phyloP scores from a whole-genome alignment of 2,113 vertebrate genomes.

The Nothobranchius furzeri region DNA sequence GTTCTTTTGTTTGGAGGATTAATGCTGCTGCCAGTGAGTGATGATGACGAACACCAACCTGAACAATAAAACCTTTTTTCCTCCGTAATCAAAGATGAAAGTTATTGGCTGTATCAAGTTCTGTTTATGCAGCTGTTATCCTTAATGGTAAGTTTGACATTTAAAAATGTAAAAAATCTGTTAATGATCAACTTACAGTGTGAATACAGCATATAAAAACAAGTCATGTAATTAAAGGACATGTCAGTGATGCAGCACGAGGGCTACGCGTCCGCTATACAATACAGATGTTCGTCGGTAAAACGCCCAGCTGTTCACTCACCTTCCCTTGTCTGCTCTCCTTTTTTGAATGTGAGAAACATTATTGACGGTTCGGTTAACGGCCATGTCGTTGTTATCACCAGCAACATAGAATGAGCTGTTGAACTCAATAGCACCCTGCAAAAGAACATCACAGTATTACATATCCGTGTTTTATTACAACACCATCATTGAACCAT shows the following conservation, averaged over 20 bases:
- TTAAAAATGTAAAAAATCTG: neutral
- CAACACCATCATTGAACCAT: neutral
- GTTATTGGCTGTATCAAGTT: neutral
- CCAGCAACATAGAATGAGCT: slow-evolving; percentile 90
- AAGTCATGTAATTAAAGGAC: too few relatives aligned
- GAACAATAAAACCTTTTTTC: neutral
- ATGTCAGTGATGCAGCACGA: too few relatives aligned
- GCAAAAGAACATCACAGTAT: slow-evolving; percentile 13
- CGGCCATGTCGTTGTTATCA: slow-evolving; percentile 91
- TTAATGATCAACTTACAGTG: neutral
- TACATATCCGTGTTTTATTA: slow-evolving; percentile 2
- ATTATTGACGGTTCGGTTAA: slow-evolving; percentile 92
- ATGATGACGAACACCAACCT: neutral
- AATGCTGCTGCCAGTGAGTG: neutral
- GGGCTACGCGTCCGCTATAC: too few relatives aligned
- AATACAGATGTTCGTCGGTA: too few relatives aligned
- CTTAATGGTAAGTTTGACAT: neutral
- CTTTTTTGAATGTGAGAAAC: slow-evolving; percentile 88
- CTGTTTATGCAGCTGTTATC: neutral
- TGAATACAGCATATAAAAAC: too few relatives aligned
- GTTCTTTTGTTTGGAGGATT: neutral
- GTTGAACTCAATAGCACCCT: slow-evolving; percentile 92
- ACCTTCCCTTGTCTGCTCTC: slow-evolving; percentile 81
- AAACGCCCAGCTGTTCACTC: neutral
- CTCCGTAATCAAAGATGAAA: neutral